Conservation (phyloP, 2,113 vertebrate species). For the Larimichthys crocea region DNA sequence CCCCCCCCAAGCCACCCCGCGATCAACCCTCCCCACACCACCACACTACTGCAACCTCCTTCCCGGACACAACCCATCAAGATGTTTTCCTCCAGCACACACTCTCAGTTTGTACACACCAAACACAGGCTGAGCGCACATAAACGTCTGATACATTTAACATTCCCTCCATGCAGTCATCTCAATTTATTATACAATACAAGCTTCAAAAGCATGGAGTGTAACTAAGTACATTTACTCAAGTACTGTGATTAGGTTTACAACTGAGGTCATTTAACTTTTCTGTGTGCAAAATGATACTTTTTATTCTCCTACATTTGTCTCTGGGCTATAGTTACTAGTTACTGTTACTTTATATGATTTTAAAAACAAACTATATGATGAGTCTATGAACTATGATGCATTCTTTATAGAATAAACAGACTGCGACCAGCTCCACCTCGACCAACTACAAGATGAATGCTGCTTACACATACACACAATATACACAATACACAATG, state of each 20-base stretch:
- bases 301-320: background rate
- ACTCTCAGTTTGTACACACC: background rate
- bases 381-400: background rate
- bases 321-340: background rate
- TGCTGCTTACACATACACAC: too few species aligned
- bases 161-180: background rate
- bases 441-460: too few species aligned
- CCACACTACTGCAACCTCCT: conserved; percentile 17
- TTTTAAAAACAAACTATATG: background rate
- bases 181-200: background rate
- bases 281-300: background rate
- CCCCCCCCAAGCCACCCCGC: conserved; percentile 56
- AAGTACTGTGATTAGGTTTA: background rate
- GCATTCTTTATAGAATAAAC: too few species aligned
- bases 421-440: too few species aligned
- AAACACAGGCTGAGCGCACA: background rate
- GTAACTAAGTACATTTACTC: background rate
- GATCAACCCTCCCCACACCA: conserved; percentile 9
- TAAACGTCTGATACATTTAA: too few species aligned
- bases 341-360: background rate
- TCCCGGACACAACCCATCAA: conserved; percentile 51
- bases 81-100: conserved; percentile 52
- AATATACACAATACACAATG: too few species aligned
- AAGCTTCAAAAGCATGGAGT: background rate
- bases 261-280: background rate